phyloP scores from a whole-genome alignment of 2,113 vertebrate genomes.

The Cyprinodon brontotheroides region DNA sequence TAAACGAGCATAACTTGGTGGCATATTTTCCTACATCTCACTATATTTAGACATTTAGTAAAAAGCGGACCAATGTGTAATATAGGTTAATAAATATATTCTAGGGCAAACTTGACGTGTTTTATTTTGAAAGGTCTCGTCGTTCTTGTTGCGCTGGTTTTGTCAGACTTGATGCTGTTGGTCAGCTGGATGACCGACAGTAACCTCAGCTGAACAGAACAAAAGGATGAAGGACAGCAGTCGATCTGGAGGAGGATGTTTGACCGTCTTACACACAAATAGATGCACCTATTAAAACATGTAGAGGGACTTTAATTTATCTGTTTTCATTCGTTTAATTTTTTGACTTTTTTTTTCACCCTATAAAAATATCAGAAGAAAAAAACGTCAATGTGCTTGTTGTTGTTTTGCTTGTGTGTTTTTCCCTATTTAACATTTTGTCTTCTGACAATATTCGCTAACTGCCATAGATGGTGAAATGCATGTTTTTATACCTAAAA shows the following conservation, averaged over 20 bases:
- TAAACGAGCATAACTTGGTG: not conserved
- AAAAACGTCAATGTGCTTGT: not conserved
- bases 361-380: not conserved
- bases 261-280: not conserved
- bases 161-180: conserved; percentile 29
- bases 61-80: not conserved
- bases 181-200: conserved; percentile 72
- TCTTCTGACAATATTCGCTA: no score
- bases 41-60: not conserved
- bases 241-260: not conserved
- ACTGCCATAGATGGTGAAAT: no score
- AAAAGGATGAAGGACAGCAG: conserved; percentile 45
- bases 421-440: not conserved
- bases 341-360: not conserved
- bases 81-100: not conserved
- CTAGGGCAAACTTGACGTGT: not conserved
- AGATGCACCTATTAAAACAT: not conserved
- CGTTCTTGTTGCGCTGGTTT: not conserved
- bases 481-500: no score
- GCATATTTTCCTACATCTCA: not conserved
- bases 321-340: not conserved
- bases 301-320: not conserved
- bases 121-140: conserved; percentile 23
- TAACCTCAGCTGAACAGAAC: conserved; percentile 69
- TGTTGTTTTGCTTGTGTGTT: not conserved